Evolutionary conservation across 2,797 vertebrate species (phyloP).

Genomic region (Buceros bicornis): DNA sequence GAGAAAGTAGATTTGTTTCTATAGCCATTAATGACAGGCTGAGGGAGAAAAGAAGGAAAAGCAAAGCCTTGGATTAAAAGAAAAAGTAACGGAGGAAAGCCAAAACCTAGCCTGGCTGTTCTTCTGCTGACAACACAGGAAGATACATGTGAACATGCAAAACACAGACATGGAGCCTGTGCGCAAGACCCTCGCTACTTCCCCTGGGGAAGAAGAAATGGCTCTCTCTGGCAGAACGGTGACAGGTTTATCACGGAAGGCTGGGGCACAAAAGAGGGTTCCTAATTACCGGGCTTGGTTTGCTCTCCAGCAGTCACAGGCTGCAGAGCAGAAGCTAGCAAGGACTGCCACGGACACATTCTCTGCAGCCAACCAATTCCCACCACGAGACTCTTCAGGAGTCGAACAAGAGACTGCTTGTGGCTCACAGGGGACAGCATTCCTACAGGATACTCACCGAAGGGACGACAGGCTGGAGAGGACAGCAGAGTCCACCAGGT

Average conservation of each 20-base stretch:
- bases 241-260: neutral
- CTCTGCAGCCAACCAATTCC: neutral
- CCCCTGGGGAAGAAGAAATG: neutral
- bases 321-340: neutral
- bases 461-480: conserved; percentile 81
- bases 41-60: neutral
- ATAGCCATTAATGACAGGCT: conserved; percentile 83
- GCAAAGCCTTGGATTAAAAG: neutral
- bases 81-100: neutral
- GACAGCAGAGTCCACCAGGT: conserved; percentile 72
- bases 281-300: neutral
- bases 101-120: neutral
- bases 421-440: neutral
- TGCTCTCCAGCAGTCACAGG: neutral
- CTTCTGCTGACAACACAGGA: neutral
- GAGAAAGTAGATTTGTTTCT: conserved; percentile 91
- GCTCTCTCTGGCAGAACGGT: neutral
- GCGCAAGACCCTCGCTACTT: neutral
- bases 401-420: fast-evolving
- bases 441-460: conserved; percentile 49
- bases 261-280: neutral
- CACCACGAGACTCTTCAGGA: neutral
- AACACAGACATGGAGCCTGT: fast-evolving
- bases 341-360: neutral
- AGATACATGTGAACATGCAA: neutral